A percentile compares a stretch with the other conserved stretches of the same genome.
Conservation (phyloP, 2,797 vertebrate genomes). For the Sciurus carolinensis region DNA sequence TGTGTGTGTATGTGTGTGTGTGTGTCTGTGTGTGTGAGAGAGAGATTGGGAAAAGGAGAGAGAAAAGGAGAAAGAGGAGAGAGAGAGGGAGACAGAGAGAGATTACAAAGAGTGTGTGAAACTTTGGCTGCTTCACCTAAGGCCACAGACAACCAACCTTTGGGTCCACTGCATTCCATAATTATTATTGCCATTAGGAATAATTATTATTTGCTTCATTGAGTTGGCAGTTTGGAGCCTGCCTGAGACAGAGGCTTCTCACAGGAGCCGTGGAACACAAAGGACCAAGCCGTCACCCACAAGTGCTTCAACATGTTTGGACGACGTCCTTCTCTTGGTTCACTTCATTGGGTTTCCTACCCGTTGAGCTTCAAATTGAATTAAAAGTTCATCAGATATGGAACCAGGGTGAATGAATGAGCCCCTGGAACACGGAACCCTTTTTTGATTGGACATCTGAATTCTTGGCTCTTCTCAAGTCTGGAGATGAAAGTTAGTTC, state of each 20-base stretch:
- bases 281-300: conserved; percentile 48
- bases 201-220: conserved; percentile 83
- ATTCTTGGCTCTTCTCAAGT: conserved; percentile 37
- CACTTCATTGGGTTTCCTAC: conserved; percentile 47
- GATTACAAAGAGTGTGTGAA: conserved; percentile 70
- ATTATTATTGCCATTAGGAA: conserved; percentile 84
- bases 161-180: conserved; percentile 67
- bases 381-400: conserved; percentile 25
- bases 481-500: conserved; percentile 1
- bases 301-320: conserved; percentile 73
- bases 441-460: background rate
- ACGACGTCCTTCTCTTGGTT: conserved; percentile 48
- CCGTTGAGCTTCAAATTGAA: conserved; percentile 40
- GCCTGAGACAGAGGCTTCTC: conserved; percentile 76
- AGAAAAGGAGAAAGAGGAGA: background rate
- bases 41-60: background rate
- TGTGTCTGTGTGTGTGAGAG: background rate
- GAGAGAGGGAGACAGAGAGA: background rate
- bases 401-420: background rate
- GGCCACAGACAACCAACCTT: conserved; percentile 74
- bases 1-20: background rate
- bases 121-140: conserved; percentile 58
- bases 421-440: background rate
- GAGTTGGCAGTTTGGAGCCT: conserved; percentile 79
- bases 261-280: conserved; percentile 54